Conservation (phyloP, 2,113 vertebrate genomes). For the Emydura subglobosa region DNA sequence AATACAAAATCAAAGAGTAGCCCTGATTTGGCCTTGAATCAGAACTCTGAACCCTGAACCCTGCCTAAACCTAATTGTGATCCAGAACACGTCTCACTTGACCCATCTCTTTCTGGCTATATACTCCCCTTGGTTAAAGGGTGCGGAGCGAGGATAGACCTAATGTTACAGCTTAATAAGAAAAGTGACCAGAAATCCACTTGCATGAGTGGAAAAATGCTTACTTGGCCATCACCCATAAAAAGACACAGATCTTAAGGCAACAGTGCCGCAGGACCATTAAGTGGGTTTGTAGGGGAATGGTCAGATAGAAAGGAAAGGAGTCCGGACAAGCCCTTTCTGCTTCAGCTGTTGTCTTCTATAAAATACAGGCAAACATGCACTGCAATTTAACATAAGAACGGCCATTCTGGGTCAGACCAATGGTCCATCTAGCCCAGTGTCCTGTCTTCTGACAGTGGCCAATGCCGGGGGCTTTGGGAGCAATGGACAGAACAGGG, state of each 20-base stretch:
- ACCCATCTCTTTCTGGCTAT: fast-evolving
- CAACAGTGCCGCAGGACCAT: not conserved
- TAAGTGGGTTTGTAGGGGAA: not conserved
- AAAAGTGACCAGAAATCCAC: not conserved
- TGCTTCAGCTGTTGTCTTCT: not conserved
- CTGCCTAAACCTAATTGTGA: not conserved
- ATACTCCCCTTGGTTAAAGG: fast-evolving
- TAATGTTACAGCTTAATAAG: not conserved
- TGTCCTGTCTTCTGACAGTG: not conserved
- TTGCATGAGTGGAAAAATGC: not conserved
- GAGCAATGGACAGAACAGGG: not conserved
- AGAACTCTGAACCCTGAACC: not conserved
- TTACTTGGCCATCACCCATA: not conserved
- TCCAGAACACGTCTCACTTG: not conserved
- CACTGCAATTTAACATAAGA: not conserved
- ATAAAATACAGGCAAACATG: no score
- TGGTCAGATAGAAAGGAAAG: not conserved
- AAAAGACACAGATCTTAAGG: not conserved
- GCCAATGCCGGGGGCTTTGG: not conserved
- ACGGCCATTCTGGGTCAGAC: not conserved
- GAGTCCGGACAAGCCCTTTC: not conserved
- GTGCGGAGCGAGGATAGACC: fast-evolving
- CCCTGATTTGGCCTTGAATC: not conserved
- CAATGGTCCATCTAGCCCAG: not conserved
- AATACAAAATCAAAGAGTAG: fast-evolving